Evolutionary conservation across 2,113 vertebrate genomes (phyloP).

Genomic region (Neomonachus schauinslandi): DNA sequence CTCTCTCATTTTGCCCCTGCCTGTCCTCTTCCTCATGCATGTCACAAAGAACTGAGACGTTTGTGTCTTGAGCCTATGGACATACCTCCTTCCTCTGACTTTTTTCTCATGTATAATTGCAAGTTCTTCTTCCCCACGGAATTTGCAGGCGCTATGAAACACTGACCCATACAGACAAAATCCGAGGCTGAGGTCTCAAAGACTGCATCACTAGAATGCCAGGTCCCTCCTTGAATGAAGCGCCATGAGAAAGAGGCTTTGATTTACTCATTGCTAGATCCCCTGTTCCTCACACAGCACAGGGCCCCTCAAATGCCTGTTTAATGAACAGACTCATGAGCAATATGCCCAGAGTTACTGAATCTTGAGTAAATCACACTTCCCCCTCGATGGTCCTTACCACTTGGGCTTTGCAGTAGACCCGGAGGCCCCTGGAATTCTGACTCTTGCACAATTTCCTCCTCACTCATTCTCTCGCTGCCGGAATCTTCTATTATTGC

Average conservation of each 20-base stretch:
- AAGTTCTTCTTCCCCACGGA: background rate
- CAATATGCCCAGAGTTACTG: background rate
- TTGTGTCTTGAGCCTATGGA: background rate
- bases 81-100: background rate
- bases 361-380: background rate
- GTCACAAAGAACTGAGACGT: background rate
- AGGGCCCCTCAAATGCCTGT: background rate
- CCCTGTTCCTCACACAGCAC: background rate
- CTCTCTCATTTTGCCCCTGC: background rate
- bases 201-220: background rate
- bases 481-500: constrained; percentile 59
- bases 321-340: background rate
- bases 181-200: background rate
- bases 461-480: constrained; percentile 70
- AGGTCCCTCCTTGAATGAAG: background rate
- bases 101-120: background rate
- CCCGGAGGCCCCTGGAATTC: constrained; percentile 30
- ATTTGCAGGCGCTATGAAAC: background rate
- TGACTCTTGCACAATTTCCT: constrained; percentile 56
- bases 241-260: background rate
- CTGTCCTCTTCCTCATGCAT: background rate
- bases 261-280: background rate
- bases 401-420: constrained; percentile 19
- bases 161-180: background rate
- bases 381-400: constrained; percentile 51